phyloP scores from a whole-genome alignment of 2,113 vertebrate genomes.

The Trachemys scripta region DNA sequence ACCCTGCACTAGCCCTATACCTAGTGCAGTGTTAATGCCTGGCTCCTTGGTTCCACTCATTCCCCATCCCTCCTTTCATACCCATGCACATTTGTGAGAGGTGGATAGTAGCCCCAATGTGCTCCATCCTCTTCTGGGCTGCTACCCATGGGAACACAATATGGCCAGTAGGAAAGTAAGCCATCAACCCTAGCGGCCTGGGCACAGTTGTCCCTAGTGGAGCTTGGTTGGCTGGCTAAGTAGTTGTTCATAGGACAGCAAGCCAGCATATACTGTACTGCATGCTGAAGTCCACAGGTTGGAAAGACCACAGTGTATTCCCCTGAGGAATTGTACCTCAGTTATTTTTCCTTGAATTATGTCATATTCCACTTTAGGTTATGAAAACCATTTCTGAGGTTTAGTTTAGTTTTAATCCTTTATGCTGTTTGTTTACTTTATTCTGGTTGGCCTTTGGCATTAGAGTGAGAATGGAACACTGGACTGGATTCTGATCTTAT shows the following conservation, averaged over 20 bases:
- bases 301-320: background rate
- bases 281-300: background rate
- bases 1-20: background rate
- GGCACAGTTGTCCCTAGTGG: background rate
- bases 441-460: conserved; percentile 11
- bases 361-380: background rate
- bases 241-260: background rate
- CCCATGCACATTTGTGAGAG: background rate
- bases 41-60: background rate
- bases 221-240: background rate
- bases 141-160: background rate
- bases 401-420: conserved; percentile 9
- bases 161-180: background rate
- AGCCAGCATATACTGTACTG: background rate
- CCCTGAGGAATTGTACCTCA: background rate
- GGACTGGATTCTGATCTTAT: conserved; percentile 12
- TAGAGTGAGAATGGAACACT: background rate
- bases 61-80: background rate
- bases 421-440: conserved; percentile 18
- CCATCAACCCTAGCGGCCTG: background rate
- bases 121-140: background rate
- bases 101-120: background rate
- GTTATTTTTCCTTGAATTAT: background rate
- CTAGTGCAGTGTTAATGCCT: background rate
- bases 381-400: conserved; percentile 1